Base-by-base conservation (phyloP, 1,140 invertebrate species). In the Harpegnathos saltator region DNA sequence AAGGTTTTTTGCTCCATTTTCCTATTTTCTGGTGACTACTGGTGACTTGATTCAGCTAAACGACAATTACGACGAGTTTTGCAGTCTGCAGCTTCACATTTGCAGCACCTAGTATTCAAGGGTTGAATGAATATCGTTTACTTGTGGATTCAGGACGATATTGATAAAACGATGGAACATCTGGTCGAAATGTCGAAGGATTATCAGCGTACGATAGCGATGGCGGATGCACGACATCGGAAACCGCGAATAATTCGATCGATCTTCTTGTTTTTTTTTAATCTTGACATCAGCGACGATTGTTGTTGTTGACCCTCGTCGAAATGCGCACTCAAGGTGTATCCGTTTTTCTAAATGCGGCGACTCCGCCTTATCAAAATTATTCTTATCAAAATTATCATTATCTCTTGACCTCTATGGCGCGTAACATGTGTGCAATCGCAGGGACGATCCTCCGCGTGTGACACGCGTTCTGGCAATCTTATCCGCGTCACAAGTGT, bases 211-310 rank as follows among this genome's bases (percentile, higher is more conserved):
- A 68, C 17, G 33, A 58, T 48, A 69, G 26, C 17, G 19, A 50
- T 59, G 48, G 19, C 33, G 24, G 29, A 24, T 59, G 33, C 68
- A 17, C 56, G 17, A 58, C 7, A 71, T 48, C n/a, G 22, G 14
- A 0, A 65, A 58, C 11, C 38, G 9, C 26, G 5, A 69, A 71
- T 65, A 56, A 15, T 78, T 9, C 9, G 54, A 29, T 0, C 26
- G 26, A 69, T 48, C 17, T 69, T 69, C 19, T 48, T 26, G 56
- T 78, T 56, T 1, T 44, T 11, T 26, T 58, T 78, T n/a, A n/a
- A 29, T 26, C 58, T 58, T 59, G 56, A 69, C 12, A n/a, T 48
- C 19, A 63, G 0, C n/a, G 54, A 61, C 38, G 17, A 54, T 54
- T 15, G 15, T 56, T 3, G n/a, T 50, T 65, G 48, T 65, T 65